phyloP scores from a whole-genome alignment of 2,797 vertebrate genomes.

The Anas flavirostris region DNA sequence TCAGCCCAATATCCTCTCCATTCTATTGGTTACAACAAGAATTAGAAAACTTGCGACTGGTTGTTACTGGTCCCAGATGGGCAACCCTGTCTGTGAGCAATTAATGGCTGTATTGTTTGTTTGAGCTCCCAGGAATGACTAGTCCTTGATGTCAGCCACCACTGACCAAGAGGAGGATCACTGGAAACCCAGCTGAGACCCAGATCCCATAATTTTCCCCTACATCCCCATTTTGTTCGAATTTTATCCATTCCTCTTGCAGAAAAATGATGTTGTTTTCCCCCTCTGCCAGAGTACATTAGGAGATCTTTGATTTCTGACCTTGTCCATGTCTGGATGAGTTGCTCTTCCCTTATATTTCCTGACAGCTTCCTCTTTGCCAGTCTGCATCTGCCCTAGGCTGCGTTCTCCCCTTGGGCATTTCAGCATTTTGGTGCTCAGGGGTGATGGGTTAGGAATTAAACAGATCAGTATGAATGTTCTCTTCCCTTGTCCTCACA shows the following conservation, averaged over 20 bases:
- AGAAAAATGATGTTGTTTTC: not conserved
- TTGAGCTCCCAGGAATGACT: not conserved
- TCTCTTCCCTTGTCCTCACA: not conserved
- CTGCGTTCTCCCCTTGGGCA: not conserved
- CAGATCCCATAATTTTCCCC: not conserved
- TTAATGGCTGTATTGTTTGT: not conserved
- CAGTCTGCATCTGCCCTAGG: not conserved
- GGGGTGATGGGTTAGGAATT: not conserved
- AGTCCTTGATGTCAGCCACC: not conserved
- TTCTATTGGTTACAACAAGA: not conserved
- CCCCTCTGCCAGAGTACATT: not conserved
- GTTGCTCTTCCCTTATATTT: not conserved
- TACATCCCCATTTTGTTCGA: not conserved
- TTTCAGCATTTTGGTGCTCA: not conserved
- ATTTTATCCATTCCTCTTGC: not conserved
- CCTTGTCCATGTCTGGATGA: not conserved
- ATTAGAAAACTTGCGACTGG: not conserved
- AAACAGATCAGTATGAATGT: accelerated
- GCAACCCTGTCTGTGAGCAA: accelerated
- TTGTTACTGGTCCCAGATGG: not conserved
- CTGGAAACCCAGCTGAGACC: not conserved
- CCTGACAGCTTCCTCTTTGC: not conserved
- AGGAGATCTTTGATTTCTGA: not conserved
- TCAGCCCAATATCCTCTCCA: not conserved
- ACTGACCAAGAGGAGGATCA: not conserved